A percentile compares a stretch with the other conserved stretches of the same genome.
Conservation (phyloP, 2,113 vertebrate genomes). For the Pollimyrus isidori region DNA sequence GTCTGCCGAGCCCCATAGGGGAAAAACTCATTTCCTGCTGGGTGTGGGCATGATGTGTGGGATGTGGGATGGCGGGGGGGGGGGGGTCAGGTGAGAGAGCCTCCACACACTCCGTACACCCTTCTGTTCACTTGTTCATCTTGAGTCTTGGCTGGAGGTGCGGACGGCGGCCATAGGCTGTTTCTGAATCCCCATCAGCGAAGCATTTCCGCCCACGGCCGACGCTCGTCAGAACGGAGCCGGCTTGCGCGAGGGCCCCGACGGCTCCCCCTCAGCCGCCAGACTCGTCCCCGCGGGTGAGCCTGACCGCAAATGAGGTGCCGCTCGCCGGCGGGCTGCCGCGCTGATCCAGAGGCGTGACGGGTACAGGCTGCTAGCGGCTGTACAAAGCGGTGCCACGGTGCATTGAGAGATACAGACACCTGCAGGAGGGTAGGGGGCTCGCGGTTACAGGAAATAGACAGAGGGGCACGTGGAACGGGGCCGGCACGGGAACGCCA, state of each 20-base stretch:
- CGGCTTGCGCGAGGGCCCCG: neutral
- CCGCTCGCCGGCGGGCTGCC: neutral
- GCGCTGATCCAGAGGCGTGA: neutral
- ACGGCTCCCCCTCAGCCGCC: neutral
- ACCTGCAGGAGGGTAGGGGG: neutral
- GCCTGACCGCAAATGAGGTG: constrained; percentile 12
- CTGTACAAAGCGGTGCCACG: neutral
- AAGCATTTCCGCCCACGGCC: neutral
- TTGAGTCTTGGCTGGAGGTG: neutral
- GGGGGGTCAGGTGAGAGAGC: constrained; percentile 15
- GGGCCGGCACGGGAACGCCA: neutral
- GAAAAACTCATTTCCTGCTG: constrained; percentile 4
- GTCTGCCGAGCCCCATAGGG: neutral
- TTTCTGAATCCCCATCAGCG: neutral
- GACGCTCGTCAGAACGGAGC: constrained; percentile 10
- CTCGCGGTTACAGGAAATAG: neutral
- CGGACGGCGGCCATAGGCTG: neutral
- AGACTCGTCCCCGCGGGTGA: constrained; percentile 1
- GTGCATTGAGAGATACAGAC: neutral
- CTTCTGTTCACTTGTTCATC: neutral
- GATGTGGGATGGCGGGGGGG: neutral
- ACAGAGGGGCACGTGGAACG: neutral
- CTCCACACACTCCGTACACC: neutral
- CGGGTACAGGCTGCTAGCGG: neutral
- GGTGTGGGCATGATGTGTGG: neutral